Conservation (phyloP, 2,113 vertebrate genomes). For the Himantopus leucocephalus region DNA sequence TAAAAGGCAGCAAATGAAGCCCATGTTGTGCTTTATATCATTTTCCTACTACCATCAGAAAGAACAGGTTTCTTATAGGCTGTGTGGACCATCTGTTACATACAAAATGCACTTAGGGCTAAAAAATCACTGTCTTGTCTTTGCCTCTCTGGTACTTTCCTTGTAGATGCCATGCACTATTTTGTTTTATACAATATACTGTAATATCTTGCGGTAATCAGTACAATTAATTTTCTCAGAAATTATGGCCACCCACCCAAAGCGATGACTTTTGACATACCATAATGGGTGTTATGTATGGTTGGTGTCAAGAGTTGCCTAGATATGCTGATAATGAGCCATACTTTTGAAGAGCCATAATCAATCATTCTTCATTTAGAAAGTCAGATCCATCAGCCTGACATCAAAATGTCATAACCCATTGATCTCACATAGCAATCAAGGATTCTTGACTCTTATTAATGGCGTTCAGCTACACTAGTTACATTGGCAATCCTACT, state of each 20-base stretch:
- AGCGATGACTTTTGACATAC: background rate
- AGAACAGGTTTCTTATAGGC: background rate
- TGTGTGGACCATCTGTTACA: background rate
- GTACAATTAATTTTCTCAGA: background rate
- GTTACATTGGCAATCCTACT: background rate
- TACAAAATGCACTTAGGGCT: background rate
- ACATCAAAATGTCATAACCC: slow-evolving; percentile 60
- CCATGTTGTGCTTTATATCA: background rate
- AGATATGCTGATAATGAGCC: slow-evolving; percentile 35
- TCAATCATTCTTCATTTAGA: slow-evolving; percentile 40
- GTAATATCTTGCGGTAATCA: background rate
- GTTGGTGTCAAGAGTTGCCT: background rate
- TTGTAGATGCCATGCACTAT: background rate
- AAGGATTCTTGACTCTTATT: slow-evolving; percentile 1
- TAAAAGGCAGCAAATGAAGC: background rate
- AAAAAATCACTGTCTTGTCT: background rate
- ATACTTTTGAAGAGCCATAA: slow-evolving; percentile 17
- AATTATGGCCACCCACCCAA: background rate
- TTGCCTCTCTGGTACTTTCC: background rate
- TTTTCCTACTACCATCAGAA: background rate
- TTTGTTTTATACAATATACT: background rate
- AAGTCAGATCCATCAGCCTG: slow-evolving; percentile 41
- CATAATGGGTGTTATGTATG: slow-evolving; percentile 1
- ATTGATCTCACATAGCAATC: slow-evolving; percentile 20
- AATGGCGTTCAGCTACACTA: background rate